These are phyloP conservation scores for Stenoptilia bipunctidactyla DNA, from an alignment of 2,888 invertebrate genomes.

Conservation along the genomic window DNA sequence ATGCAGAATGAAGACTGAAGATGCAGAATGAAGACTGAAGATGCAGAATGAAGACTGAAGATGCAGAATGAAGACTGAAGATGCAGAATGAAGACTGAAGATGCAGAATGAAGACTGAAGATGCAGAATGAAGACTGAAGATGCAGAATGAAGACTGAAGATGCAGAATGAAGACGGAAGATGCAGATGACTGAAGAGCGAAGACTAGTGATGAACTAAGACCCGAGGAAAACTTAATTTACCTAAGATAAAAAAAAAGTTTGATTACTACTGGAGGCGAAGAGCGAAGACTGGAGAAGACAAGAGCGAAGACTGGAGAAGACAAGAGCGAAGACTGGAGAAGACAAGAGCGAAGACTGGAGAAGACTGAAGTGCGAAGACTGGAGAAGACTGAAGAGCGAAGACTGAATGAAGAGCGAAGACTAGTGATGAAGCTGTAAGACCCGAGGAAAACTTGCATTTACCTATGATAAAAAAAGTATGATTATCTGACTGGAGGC, in stretches of 20 bases:
- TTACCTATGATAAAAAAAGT: neutral
- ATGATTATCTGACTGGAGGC: neutral
- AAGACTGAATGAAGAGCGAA: neutral
- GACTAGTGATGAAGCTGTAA: neutral
- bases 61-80: no score
- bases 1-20: no score
- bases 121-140: no score
- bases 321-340: neutral
- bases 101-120: no score
- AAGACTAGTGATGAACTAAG: no score
- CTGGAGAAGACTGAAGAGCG: neutral
- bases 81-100: no score
- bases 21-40: no score
- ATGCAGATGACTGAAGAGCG: no score
- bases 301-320: neutral
- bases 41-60: no score
- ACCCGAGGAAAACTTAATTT: no score
- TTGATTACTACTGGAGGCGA: no score
- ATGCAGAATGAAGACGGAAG: slow-evolving; percentile 8
- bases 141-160: no score
- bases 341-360: slow-evolving; percentile 1
- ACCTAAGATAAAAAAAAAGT: neutral
- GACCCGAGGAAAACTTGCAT: neutral
- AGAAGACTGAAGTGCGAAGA: neutral
- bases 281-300: neutral